Percentiles rank a stretch among this genome's conserved stretches.
These are phyloP conservation scores for Caenorhabditis macrosperma DNA, from an alignment of 2,888 invertebrate genomes.

Conservation along the genomic window DNA sequence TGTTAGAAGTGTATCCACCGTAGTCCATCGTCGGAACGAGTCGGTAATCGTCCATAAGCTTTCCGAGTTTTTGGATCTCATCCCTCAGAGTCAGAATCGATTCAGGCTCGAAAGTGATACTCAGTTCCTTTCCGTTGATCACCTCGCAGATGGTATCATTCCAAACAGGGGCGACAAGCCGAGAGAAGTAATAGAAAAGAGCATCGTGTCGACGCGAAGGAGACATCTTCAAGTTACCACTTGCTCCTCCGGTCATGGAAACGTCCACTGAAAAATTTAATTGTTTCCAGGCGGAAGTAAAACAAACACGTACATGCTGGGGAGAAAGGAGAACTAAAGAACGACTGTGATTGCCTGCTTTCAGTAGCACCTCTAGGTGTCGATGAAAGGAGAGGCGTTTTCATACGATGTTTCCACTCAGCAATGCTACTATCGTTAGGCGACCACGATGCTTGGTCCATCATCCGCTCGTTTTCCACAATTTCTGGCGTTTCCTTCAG, in stretches of 20 bases:
- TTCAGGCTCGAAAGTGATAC: constrained; percentile 42
- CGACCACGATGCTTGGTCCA: constrained; percentile 56
- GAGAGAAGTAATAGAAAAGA: constrained; percentile 90
- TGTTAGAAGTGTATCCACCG: constrained; percentile 29
- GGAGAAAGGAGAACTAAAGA: constrained; percentile 51
- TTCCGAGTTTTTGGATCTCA: constrained; percentile 53
- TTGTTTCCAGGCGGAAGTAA: background rate
- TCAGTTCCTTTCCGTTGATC: constrained; percentile 43
- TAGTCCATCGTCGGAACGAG: constrained; percentile 69
- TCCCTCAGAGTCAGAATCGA: constrained; percentile 36
- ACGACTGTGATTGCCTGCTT: background rate
- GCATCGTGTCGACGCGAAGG: constrained; percentile 93
- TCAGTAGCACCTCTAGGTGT: constrained; percentile 58
- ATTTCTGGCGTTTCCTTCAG: constrained; percentile 59
- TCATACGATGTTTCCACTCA: constrained; percentile 66
- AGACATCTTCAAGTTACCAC: constrained; percentile 55
- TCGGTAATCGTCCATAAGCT: constrained; percentile 68
- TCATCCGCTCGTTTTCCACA: constrained; percentile 44
- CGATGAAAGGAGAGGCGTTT: constrained; percentile 66
- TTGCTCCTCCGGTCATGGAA: constrained; percentile 18
- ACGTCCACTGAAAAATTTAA: constrained; percentile 44
- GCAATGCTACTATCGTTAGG: constrained; percentile 68
- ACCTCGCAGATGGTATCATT: constrained; percentile 79
- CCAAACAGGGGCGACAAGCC: constrained; percentile 92
- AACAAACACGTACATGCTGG: constrained; percentile 43